Percentiles rank a stretch among this genome's conserved stretches.
phyloP scores from a whole-genome alignment of 2,113 vertebrate genomes.

The Perognathus longimembris region DNA sequence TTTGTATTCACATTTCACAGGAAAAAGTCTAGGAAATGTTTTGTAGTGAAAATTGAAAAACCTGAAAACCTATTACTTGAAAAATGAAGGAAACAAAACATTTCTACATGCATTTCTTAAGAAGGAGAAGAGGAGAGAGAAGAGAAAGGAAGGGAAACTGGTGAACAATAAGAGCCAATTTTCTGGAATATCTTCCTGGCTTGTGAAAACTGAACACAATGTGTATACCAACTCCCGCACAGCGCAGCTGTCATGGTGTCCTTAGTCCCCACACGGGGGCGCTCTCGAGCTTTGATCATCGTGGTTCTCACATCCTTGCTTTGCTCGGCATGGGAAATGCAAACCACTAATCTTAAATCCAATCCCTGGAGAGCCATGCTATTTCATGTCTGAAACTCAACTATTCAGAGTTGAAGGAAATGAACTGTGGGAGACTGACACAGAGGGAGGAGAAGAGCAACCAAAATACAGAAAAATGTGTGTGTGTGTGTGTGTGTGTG shows the following conservation, averaged over 20 bases:
- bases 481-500: too few species aligned
- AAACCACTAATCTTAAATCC: not conserved
- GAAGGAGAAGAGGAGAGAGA: too few species aligned
- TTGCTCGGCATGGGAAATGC: not conserved
- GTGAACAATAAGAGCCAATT: not conserved
- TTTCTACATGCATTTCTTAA: not conserved
- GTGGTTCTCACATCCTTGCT: not conserved
- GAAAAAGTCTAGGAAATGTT: not conserved
- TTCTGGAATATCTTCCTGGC: not conserved
- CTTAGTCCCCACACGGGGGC: constrained; percentile 52
- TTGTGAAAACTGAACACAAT: not conserved
- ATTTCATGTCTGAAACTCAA: constrained; percentile 3
- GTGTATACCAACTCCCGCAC: not conserved
- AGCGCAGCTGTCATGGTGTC: not conserved
- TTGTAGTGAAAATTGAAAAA: not conserved
- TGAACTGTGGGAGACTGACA: not conserved
- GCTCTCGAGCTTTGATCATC: constrained; percentile 48
- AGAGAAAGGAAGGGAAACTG: too few species aligned
- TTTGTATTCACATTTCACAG: constrained; percentile 38
- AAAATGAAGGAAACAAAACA: not conserved
- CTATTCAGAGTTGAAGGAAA: not conserved
- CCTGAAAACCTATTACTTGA: not conserved
- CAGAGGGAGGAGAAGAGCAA: not conserved
- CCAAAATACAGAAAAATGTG: not conserved
- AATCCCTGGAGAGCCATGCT: not conserved